Conservation (phyloP, 2,113 vertebrate species). For the Salvelinus sp. region DNA sequence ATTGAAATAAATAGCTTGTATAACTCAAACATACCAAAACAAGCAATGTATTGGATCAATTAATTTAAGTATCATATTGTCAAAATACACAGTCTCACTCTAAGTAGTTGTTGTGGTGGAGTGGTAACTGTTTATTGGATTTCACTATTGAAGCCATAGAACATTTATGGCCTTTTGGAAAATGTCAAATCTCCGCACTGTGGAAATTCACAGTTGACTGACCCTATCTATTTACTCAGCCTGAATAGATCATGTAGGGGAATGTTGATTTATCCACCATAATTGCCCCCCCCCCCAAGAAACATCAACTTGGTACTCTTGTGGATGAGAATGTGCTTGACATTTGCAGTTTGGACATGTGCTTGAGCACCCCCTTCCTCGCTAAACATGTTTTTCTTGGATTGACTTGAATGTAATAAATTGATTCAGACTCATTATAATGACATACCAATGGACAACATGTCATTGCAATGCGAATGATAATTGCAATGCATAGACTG, state of each 20-base stretch:
- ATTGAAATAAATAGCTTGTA: neutral
- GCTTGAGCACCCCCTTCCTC: too few species aligned
- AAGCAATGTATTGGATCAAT: neutral
- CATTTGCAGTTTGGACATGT: too few species aligned
- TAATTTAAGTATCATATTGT: neutral
- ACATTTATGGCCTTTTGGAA: conserved; percentile 15
- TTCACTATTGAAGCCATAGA: conserved; percentile 7
- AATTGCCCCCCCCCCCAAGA: neutral
- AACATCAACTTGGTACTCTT: neutral
- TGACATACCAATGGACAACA: neutral
- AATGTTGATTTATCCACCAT: neutral
- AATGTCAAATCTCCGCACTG: conserved; percentile 4
- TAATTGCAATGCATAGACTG: neutral
- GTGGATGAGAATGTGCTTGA: too few species aligned
- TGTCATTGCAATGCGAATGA: neutral
- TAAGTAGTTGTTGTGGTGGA: neutral
- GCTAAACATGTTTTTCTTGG: neutral
- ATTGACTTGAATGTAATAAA: neutral
- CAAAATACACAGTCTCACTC: neutral
- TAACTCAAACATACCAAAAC: neutral
- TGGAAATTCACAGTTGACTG: conserved; percentile 9
- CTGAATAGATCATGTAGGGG: neutral
- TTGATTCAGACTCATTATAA: neutral
- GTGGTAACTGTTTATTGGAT: conserved; percentile 1
- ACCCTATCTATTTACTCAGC: neutral